phyloP scores from a whole-genome alignment of 2,888 invertebrate species.

The Drosophila greeni region DNA sequence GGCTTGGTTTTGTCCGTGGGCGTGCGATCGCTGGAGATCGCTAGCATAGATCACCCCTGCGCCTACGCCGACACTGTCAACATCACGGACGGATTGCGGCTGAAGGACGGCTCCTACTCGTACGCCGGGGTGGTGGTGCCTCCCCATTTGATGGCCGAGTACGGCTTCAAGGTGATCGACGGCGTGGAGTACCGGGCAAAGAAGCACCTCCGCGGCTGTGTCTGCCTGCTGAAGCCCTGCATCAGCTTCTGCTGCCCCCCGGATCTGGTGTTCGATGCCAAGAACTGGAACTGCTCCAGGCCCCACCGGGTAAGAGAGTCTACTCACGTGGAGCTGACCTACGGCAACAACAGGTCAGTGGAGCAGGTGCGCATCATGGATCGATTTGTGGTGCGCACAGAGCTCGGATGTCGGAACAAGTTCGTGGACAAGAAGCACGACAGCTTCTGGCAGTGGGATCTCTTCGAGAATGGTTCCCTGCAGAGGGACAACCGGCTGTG shows the following conservation, averaged over 20 bases:
- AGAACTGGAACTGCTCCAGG: slow-evolving; percentile 55
- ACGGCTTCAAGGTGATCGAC: slow-evolving; percentile 69
- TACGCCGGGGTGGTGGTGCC: slow-evolving; percentile 72
- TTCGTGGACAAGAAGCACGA: slow-evolving; percentile 64
- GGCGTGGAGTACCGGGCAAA: slow-evolving; percentile 60
- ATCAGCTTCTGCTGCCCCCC: slow-evolving; percentile 77
- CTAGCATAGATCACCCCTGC: slow-evolving; percentile 60
- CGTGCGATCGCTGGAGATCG: slow-evolving; percentile 19
- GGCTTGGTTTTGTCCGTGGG: slow-evolving; percentile 5
- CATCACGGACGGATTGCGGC: slow-evolving; percentile 68
- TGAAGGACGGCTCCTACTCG: slow-evolving; percentile 74
- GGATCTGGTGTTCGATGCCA: slow-evolving; percentile 56
- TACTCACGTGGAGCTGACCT: slow-evolving; percentile 66
- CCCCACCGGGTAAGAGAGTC: slow-evolving; percentile 46
- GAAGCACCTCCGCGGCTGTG: slow-evolving; percentile 74
- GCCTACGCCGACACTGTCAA: slow-evolving; percentile 73
- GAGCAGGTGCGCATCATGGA: slow-evolving; percentile 55
- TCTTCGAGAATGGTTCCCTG: slow-evolving; percentile 65
- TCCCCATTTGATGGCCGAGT: slow-evolving; percentile 61
- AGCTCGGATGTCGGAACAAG: slow-evolving; percentile 67
- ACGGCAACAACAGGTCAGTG: slow-evolving; percentile 43
- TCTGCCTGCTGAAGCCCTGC: slow-evolving; percentile 75
- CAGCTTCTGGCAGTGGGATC: slow-evolving; percentile 71
- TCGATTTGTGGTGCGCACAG: slow-evolving; percentile 66
- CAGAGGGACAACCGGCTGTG: slow-evolving; percentile 55